Conservation (phyloP, 2,888 invertebrate species). For the Listrodromus nycthemerus region DNA sequence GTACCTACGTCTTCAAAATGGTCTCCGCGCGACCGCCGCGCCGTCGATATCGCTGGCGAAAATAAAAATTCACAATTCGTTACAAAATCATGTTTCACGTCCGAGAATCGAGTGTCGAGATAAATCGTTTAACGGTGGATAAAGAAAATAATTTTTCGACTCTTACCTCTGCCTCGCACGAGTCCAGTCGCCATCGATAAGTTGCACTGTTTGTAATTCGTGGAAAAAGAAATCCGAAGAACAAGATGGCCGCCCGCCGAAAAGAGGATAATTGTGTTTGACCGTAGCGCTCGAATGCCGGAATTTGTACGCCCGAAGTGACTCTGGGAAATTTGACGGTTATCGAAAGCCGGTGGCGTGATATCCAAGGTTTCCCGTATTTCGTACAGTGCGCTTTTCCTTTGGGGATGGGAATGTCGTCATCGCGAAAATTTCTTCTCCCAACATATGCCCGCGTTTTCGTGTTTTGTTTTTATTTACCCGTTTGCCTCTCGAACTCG, state of each 20-base stretch:
- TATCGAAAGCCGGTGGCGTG: conserved; percentile 50
- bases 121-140: background rate
- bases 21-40: background rate
- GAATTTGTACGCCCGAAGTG: background rate
- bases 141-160: background rate
- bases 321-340: conserved; percentile 16
- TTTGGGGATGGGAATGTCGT: conserved; percentile 52
- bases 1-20: background rate
- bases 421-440: conserved; percentile 55
- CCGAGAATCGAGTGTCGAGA: too few species aligned
- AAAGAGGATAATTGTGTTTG: conserved; percentile 1
- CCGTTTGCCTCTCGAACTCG: conserved; percentile 35
- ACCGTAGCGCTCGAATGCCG: background rate
- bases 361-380: conserved; percentile 44
- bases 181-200: conserved; percentile 44
- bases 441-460: conserved; percentile 4
- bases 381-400: conserved; percentile 28
- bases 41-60: background rate
- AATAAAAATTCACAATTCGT: background rate
- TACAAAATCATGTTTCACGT: too few species aligned
- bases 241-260: conserved; percentile 46
- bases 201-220: conserved; percentile 9
- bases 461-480: conserved; percentile 20
- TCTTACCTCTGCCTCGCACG: conserved; percentile 54
- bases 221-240: conserved; percentile 14